Percentiles rank a stretch among this genome's conserved stretches.
These are phyloP conservation scores for Rhodophaea formosa DNA, from an alignment of 2,888 invertebrate genomes.

Conservation along the genomic window DNA sequence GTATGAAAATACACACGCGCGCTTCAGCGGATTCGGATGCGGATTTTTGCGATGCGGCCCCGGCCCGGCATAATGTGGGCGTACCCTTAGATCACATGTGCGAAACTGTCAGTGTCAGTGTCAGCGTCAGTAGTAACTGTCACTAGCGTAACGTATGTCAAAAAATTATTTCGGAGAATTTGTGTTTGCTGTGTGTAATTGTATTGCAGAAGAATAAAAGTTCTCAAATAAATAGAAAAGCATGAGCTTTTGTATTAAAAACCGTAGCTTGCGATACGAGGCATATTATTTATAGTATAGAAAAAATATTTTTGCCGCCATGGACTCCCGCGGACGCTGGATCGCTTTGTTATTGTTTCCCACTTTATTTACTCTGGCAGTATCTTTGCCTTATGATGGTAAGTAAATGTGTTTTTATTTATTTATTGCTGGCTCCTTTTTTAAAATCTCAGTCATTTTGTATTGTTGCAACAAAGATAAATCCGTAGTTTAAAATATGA, in stretches of 20 bases:
- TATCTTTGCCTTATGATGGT: conserved; percentile 58
- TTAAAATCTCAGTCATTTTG: too few species aligned
- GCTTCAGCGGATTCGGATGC: too few species aligned
- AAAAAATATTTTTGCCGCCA: not conserved
- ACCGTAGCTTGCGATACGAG: not conserved
- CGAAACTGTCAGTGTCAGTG: too few species aligned
- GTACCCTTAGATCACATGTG: too few species aligned
- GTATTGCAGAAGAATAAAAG: not conserved
- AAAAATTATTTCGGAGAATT: too few species aligned
- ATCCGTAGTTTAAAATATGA: too few species aligned
- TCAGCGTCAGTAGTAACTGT: too few species aligned
- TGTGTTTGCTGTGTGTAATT: not conserved
- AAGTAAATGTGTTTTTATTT: conserved; percentile 30
- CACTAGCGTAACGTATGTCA: too few species aligned
- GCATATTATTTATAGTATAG: not conserved
- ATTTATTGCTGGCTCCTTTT: not conserved
- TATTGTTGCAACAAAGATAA: too few species aligned
- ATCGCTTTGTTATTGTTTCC: conserved; percentile 34
- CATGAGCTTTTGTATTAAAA: not conserved
- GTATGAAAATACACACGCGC: too few species aligned
- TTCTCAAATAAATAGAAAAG: conserved; percentile 2
- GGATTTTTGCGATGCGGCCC: too few species aligned
- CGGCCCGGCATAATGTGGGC: too few species aligned
- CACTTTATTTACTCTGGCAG: conserved; percentile 35
- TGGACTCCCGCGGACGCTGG: not conserved